Conservation (phyloP, 2,797 vertebrate species). For the Cyclopterus lumpus region DNA sequence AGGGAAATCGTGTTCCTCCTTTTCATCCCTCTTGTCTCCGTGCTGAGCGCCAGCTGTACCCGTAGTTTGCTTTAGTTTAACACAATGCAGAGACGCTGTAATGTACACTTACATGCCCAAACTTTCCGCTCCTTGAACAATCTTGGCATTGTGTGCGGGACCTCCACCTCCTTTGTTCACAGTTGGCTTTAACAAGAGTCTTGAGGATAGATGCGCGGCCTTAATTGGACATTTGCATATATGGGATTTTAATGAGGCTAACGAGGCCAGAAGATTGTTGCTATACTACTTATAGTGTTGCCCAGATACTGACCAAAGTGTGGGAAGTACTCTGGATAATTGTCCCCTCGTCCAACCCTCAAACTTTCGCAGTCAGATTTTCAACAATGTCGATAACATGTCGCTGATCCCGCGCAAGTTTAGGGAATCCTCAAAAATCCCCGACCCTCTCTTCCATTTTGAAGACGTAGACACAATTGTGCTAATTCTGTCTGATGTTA, state of each 20-base stretch:
- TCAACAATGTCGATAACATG: neutral
- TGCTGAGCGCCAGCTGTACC: slow-evolving; percentile 38
- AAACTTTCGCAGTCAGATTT: slow-evolving; percentile 21
- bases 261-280: slow-evolving; percentile 38
- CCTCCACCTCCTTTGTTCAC: slow-evolving; percentile 53
- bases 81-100: neutral
- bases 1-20: slow-evolving; percentile 46
- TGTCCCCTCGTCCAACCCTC: slow-evolving; percentile 12
- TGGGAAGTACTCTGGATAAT: slow-evolving; percentile 21
- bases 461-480: no score
- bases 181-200: slow-evolving; percentile 53
- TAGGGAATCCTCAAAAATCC: neutral
- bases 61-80: slow-evolving; percentile 8
- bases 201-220: slow-evolving; percentile 35
- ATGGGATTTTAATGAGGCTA: slow-evolving; percentile 60
- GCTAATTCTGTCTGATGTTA: no score
- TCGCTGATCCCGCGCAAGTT: neutral
- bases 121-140: slow-evolving; percentile 6
- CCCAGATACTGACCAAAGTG: slow-evolving; percentile 31
- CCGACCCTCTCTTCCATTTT: neutral
- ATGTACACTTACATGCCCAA: neutral
- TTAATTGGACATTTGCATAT: slow-evolving; percentile 70
- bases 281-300: slow-evolving; percentile 15
- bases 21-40: slow-evolving; percentile 29
- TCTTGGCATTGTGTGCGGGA: slow-evolving; percentile 8